Evolutionary conservation across 2,888 invertebrate species (phyloP).

Genomic region (Syritta pipiens): DNA sequence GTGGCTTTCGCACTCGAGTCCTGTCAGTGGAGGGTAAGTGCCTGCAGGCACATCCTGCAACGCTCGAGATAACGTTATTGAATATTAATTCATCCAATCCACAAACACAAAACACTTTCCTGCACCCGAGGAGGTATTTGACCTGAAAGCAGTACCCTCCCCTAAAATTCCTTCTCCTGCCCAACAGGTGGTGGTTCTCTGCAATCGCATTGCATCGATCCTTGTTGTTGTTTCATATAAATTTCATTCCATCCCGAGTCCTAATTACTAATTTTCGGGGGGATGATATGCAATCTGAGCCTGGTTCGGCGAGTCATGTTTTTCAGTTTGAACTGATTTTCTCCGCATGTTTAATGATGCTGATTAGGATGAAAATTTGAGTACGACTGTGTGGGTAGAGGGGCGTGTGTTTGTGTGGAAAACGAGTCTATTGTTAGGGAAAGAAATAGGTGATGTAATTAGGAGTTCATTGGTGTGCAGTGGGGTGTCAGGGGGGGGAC

Average conservation of each 20-base stretch:
- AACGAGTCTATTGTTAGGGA: conserved; percentile 7
- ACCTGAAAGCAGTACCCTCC: too few species aligned
- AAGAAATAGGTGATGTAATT: conserved; percentile 28
- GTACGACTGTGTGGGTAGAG: neutral
- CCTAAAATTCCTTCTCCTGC: too few species aligned
- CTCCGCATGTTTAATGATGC: conserved; percentile 13
- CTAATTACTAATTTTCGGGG: conserved; percentile 11
- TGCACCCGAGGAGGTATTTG: conserved; percentile 25
- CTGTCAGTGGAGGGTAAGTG: too few species aligned
- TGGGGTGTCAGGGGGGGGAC: neutral
- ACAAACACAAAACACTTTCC: conserved; percentile 57
- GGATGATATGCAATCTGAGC: neutral
- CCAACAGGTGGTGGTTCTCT: conserved; percentile 55
- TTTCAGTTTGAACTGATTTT: neutral
- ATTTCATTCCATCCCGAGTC: neutral
- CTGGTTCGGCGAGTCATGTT: neutral
- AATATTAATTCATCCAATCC: conserved; percentile 65
- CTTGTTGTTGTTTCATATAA: conserved; percentile 8
- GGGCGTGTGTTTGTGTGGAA: neutral
- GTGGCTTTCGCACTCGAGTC: neutral
- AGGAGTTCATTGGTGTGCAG: conserved; percentile 3
- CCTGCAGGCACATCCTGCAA: conserved; percentile 14
- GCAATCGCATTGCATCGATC: too few species aligned
- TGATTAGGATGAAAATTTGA: conserved; percentile 13
- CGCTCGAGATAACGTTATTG: conserved; percentile 53